These are phyloP conservation scores for Drosophila orosa DNA, from an alignment of 1,140 invertebrate genomes.

Conservation along the genomic window DNA sequence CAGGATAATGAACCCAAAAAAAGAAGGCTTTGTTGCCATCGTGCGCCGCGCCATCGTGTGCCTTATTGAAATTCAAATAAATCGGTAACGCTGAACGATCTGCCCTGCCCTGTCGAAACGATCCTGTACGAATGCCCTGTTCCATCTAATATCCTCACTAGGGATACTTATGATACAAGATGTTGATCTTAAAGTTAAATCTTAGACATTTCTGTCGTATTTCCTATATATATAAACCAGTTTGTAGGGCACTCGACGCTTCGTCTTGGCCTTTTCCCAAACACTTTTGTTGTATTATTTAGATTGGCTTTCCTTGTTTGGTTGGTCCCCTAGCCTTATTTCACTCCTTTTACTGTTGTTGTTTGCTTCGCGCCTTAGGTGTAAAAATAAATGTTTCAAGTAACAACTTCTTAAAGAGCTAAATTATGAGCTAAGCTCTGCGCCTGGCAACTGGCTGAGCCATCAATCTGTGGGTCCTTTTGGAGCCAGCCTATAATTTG, in stretches of 20 bases:
- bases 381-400: constrained; percentile 82
- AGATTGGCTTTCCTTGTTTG: constrained; percentile 26
- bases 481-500: constrained; percentile 72
- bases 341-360: constrained; percentile 36
- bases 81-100: constrained; percentile 39
- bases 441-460: constrained; percentile 18
- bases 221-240: not conserved
- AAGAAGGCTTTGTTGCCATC: constrained; percentile 6
- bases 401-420: constrained; percentile 82
- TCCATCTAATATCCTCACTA: constrained; percentile 8
- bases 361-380: constrained; percentile 71
- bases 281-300: constrained; percentile 19
- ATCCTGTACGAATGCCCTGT: constrained; percentile 31
- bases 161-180: not conserved
- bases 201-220: not conserved
- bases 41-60: constrained; percentile 13
- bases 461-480: constrained; percentile 54
- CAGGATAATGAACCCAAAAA: constrained; percentile 73
- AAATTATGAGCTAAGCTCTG: constrained; percentile 62
- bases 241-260: not conserved
- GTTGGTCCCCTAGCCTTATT: constrained; percentile 10
- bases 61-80: constrained; percentile 83
- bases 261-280: not conserved
- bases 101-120: constrained; percentile 1
- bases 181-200: not conserved